Base-by-base conservation (phyloP, 2,113 vertebrate genomes). In the Atlantisia rogersi region DNA sequence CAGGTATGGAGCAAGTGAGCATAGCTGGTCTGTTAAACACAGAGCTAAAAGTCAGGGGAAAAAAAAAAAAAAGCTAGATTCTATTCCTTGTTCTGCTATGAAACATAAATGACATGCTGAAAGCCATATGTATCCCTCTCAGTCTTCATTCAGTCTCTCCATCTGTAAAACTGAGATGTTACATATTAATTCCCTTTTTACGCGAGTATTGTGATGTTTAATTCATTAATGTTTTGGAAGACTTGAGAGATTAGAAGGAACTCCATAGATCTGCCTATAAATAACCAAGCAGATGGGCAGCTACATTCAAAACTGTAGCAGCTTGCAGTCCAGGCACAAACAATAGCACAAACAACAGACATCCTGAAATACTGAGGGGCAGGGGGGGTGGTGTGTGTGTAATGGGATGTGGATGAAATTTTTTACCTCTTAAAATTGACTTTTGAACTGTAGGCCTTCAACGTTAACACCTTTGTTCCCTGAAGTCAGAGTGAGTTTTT, bases 191-290 rank as follows among this genome's bases (percentile, higher is more conserved):
- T 90, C 83, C 68, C 73, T 82, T 84, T 93, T 62, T 88, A 94
- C 80, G 95, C 53, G 44, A 86, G 53, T 53, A 94, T n/a, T 78
- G 86, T 86, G 50, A 97, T 96, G 92, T 96, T 97, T 96, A 94
- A 96, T 95, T 97, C 92, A 96, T 96, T 96, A 90, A 92, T 75
- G 86, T 86, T 95, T 96, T 73, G 82, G 69, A 94, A 88, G 62
- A 91, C 50, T 96, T 92, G 46, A 70, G 70, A 92, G 71, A 93
- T 93, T 90, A 95, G 86, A 92, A 93, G 53, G 42, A 94, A 81
- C 35, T 90, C 76, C 56, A 93, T 32, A 93, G 86, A 91, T 94
- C 81, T 93, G 73, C 80, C 88, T 90, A 93, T 92, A 94, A 95
- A 94, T 93, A 95, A 94, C 80, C 48, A 69, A 82, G 82, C 96